phyloP scores from a whole-genome alignment of 2,113 vertebrate genomes.

The Corythornis vintsioides region DNA sequence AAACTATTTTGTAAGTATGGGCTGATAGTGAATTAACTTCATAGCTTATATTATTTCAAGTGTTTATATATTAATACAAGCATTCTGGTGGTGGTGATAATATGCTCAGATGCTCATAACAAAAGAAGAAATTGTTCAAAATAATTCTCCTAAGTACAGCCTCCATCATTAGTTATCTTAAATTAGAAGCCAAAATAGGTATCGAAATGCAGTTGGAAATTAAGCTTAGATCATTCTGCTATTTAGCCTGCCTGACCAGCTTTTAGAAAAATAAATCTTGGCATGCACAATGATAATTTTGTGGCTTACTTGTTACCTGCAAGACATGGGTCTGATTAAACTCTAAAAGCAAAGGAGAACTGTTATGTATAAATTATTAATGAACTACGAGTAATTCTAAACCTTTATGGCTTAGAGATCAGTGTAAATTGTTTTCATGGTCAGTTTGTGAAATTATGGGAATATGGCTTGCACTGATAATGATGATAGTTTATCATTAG shows the following conservation, averaged over 20 bases:
- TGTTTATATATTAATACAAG: background rate
- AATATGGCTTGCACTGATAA: constrained; percentile 81
- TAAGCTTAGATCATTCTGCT: constrained; percentile 31
- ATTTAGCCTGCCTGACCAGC: constrained; percentile 57
- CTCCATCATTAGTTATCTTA: background rate
- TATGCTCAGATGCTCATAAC: background rate
- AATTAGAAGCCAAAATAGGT: constrained; percentile 19
- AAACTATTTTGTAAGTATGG: background rate
- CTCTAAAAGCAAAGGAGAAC: constrained; percentile 82
- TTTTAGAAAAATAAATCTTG: constrained; percentile 77
- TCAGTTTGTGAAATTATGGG: constrained; percentile 93
- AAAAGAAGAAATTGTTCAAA: background rate
- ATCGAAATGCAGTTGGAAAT: constrained; percentile 26
- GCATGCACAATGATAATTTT: constrained; percentile 79
- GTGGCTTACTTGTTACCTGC: constrained; percentile 77
- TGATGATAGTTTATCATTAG: constrained; percentile 87
- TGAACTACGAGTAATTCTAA: constrained; percentile 90
- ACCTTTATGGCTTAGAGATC: constrained; percentile 90
- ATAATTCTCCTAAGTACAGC: background rate
- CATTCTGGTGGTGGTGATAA: background rate
- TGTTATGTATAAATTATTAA: constrained; percentile 90
- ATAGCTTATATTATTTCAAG: background rate
- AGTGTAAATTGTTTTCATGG: constrained; percentile 91
- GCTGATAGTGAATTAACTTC: background rate
- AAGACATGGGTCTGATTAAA: constrained; percentile 87